A percentile compares a stretch with the other conserved stretches of the same genome.
phyloP scores from a whole-genome alignment of 2,797 vertebrate genomes.

The Melanogrammus aeglefinus region DNA sequence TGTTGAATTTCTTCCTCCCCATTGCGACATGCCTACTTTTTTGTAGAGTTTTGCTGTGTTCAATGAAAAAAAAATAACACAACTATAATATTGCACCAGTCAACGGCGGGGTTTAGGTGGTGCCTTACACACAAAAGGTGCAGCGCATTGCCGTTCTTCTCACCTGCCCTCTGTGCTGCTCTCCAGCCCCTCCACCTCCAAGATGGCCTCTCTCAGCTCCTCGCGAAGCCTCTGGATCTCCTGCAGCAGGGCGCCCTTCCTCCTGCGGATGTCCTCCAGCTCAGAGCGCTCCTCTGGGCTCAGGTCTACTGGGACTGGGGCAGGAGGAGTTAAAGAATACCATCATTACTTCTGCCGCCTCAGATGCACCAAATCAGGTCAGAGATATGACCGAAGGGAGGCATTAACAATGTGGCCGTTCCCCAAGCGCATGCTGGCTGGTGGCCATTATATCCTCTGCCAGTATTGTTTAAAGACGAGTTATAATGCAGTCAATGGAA shows the following conservation, averaged over 20 bases:
- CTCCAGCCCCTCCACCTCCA: constrained; percentile 91
- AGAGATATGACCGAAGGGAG: not conserved
- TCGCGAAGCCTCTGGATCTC: constrained; percentile 94
- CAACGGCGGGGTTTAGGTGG: not conserved
- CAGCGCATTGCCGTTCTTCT: constrained; percentile 22
- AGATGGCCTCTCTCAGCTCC: constrained; percentile 90
- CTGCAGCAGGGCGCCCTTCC: constrained; percentile 89
- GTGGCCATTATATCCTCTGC: not conserved
- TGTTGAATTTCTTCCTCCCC: constrained; percentile 96
- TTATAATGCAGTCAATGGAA: not conserved
- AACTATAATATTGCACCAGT: not conserved
- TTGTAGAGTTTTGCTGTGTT: constrained; percentile 89
- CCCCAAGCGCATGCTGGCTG: not conserved
- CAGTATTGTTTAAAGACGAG: not conserved
- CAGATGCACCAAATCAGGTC: not conserved
- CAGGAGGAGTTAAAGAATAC: constrained; percentile 44
- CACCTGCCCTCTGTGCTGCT: constrained; percentile 91
- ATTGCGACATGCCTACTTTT: constrained; percentile 91
- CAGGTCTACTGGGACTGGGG: constrained; percentile 77
- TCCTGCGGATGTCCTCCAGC: constrained; percentile 90
- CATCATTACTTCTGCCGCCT: constrained; percentile 12
- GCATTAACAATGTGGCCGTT: not conserved
- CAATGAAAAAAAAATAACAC: not conserved
- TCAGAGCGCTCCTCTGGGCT: constrained; percentile 90
- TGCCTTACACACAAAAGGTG: not conserved